Evolutionary conservation across 2,888 invertebrate species (phyloP).

Genomic region (Argyresthia albistria): DNA sequence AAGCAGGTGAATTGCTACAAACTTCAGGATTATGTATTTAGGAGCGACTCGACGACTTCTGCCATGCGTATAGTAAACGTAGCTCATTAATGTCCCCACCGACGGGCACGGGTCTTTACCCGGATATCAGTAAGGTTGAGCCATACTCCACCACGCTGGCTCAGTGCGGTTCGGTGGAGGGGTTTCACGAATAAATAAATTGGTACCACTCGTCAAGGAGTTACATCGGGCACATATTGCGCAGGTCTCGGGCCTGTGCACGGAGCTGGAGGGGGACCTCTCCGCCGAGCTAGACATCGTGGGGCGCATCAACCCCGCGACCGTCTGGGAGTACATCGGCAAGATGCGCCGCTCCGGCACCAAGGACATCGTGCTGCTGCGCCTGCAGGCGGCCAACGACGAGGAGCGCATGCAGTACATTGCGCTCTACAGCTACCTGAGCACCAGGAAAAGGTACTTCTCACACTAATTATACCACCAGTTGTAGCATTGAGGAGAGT

Average conservation of each 20-base stretch:
- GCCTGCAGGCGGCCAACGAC: constrained; percentile 84
- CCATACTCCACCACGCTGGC: too few relatives aligned
- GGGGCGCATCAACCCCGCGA: constrained; percentile 91
- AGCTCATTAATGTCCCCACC: too few relatives aligned
- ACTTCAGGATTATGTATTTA: too few relatives aligned
- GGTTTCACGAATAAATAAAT: not conserved
- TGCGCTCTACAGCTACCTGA: constrained; percentile 90
- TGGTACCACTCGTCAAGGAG: not conserved
- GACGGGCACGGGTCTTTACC: too few relatives aligned
- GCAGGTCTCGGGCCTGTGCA: constrained; percentile 75
- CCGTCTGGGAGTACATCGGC: constrained; percentile 93
- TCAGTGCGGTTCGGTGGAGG: too few relatives aligned
- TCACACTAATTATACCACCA: too few relatives aligned
- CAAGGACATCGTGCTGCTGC: constrained; percentile 89
- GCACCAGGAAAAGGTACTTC: constrained; percentile 77
- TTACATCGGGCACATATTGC: constrained; percentile 3
- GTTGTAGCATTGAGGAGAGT: too few relatives aligned
- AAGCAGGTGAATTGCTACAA: too few relatives aligned
- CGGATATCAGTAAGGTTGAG: too few relatives aligned
- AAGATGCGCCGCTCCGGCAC: constrained; percentile 91
- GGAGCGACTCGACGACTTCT: too few relatives aligned
- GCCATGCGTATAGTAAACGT: too few relatives aligned
- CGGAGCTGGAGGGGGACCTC: constrained; percentile 80
- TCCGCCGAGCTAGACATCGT: constrained; percentile 88
- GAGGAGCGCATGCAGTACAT: constrained; percentile 89